These are phyloP conservation scores for Euura lappo DNA, from an alignment of 1,140 invertebrate genomes.

Conservation along the genomic window DNA sequence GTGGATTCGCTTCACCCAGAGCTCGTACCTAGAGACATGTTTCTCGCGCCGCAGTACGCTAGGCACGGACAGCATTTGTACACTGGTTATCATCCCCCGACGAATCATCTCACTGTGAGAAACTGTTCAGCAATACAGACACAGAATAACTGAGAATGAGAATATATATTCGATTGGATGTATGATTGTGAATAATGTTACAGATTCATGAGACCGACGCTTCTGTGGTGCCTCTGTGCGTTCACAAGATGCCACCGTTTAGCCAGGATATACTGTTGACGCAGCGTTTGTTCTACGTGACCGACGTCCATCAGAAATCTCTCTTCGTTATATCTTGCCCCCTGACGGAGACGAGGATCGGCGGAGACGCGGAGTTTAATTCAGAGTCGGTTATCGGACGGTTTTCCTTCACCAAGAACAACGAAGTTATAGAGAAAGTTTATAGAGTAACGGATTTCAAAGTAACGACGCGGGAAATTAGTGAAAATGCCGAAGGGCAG, in stretches of 20 bases:
- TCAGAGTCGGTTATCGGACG: conserved; percentile 60
- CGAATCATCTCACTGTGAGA: conserved; percentile 60
- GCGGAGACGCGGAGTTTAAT: conserved; percentile 66
- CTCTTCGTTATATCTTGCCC: conserved; percentile 68
- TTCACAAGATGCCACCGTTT: conserved; percentile 71
- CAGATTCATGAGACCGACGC: conserved; percentile 71
- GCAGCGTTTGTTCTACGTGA: conserved; percentile 68
- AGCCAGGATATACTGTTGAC: conserved; percentile 66
- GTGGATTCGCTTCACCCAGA: conserved; percentile 35
- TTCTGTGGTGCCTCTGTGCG: conserved; percentile 69
- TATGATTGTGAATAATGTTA: conserved; percentile 29
- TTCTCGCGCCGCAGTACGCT: conserved; percentile 58
- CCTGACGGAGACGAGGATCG: conserved; percentile 65
- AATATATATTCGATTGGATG: conserved; percentile 13
- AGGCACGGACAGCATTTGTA: conserved; percentile 59
- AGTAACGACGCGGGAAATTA: conserved; percentile 31
- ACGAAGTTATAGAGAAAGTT: conserved; percentile 58
- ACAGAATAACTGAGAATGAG: no score
- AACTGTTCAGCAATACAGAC: background rate
- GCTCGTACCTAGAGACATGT: conserved; percentile 52
- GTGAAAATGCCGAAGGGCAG: conserved; percentile 45
- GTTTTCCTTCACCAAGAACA: conserved; percentile 62
- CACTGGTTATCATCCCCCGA: conserved; percentile 59
- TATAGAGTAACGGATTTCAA: conserved; percentile 56
- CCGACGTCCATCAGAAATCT: conserved; percentile 57